Percentiles rank a stretch among this genome's conserved stretches.
Conservation (phyloP, 2,113 vertebrate genomes). For the Vidua chalybeata region DNA sequence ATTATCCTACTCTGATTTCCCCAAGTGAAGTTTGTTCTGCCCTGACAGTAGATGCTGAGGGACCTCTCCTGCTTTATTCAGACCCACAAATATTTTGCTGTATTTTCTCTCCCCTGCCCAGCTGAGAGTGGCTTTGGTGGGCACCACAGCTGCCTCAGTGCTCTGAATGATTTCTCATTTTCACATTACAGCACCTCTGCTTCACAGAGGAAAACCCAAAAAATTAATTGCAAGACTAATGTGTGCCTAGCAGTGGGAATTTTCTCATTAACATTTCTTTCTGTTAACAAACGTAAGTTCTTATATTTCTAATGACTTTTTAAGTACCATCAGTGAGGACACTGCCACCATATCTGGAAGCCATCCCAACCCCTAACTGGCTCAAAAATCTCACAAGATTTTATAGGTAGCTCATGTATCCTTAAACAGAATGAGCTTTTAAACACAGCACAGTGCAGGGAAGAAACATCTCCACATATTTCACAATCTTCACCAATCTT, state of each 20-base stretch:
- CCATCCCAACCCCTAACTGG: background rate
- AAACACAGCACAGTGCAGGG: background rate
- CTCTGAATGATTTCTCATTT: background rate
- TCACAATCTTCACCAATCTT: background rate
- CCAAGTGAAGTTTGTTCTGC: background rate
- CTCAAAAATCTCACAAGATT: background rate
- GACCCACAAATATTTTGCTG: accelerated
- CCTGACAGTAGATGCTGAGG: background rate
- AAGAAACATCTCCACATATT: background rate
- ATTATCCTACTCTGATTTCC: background rate
- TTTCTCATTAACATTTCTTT: background rate
- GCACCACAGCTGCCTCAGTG: background rate
- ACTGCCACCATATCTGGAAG: background rate
- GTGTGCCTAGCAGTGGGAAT: background rate
- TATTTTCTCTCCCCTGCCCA: background rate
- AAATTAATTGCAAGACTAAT: background rate
- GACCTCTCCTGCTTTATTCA: background rate
- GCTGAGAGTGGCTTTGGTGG: background rate
- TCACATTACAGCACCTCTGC: background rate
- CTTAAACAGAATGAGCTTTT: background rate
- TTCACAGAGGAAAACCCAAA: background rate
- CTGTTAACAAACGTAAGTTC: background rate
- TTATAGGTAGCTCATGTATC: background rate
- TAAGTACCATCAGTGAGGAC: background rate
- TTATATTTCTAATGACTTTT: background rate